These are phyloP conservation scores for Caerostris extrusa DNA, from an alignment of 1,140 invertebrate genomes.

Conservation along the genomic window DNA sequence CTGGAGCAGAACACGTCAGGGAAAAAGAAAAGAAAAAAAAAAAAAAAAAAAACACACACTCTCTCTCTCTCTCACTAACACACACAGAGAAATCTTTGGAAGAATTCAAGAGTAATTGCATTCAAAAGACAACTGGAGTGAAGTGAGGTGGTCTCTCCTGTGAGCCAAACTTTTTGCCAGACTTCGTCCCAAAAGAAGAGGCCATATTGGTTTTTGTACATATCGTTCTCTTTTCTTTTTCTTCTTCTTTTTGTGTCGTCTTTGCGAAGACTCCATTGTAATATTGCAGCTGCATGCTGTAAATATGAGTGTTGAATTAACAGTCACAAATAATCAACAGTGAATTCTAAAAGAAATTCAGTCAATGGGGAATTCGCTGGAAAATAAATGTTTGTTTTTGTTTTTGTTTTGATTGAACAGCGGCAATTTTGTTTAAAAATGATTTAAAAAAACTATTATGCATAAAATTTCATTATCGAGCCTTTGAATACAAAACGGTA, in stretches of 20 bases:
- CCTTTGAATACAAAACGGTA: too few relatives aligned
- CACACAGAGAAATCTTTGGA: neutral
- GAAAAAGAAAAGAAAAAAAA: too few relatives aligned
- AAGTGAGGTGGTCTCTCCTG: neutral
- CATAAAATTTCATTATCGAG: too few relatives aligned
- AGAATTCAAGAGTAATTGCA: conserved; percentile 8
- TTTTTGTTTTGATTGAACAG: too few relatives aligned
- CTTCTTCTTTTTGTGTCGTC: neutral
- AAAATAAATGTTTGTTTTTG: too few relatives aligned
- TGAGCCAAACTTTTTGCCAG: neutral
- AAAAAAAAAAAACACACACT: too few relatives aligned
- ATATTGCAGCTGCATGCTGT: neutral
- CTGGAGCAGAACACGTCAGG: too few relatives aligned
- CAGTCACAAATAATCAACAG: neutral
- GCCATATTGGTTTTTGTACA: neutral
- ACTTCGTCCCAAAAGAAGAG: neutral
- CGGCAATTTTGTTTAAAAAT: too few relatives aligned
- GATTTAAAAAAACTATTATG: too few relatives aligned
- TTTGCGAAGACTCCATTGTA: neutral
- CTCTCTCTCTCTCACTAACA: too few relatives aligned
- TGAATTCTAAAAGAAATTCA: neutral
- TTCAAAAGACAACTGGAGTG: neutral
- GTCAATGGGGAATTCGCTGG: too few relatives aligned
- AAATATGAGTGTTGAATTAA: neutral
- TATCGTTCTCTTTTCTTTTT: neutral